Evolutionary conservation across 2,888 invertebrate species (phyloP).

Genomic region (Ophion obscuratus): DNA sequence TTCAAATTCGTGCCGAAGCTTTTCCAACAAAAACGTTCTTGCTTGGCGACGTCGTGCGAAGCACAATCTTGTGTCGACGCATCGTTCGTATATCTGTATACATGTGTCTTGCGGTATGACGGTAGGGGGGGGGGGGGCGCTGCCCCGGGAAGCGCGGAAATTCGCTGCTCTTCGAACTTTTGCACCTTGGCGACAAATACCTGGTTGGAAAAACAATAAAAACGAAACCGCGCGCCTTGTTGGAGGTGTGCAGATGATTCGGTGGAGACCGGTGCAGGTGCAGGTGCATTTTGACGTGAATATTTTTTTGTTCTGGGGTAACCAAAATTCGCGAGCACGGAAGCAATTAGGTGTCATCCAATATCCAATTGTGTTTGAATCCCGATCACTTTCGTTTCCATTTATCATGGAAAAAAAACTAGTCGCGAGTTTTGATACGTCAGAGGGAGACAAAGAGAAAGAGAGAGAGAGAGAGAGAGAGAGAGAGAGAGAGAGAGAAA

Average conservation of each 20-base stretch:
- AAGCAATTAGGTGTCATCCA: neutral
- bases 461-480: too few species aligned
- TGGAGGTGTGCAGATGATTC: slow-evolving; percentile 53
- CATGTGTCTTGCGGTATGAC: neutral
- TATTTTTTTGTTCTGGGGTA: neutral
- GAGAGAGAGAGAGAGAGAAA: too few species aligned
- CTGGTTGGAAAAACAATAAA: slow-evolving; percentile 45
- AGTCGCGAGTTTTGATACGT: too few species aligned
- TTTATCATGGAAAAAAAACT: neutral
- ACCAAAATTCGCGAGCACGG: neutral
- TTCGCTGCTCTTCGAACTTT: slow-evolving; percentile 34
- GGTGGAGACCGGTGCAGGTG: neutral
- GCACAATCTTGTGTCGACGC: slow-evolving; percentile 29
- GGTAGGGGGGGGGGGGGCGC: neutral
- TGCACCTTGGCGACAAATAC: slow-evolving; percentile 34
- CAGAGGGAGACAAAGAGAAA: too few species aligned
- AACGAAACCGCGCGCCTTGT: neutral
- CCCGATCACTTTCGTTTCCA: neutral
- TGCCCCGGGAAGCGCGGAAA: slow-evolving; percentile 31
- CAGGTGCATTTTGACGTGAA: neutral
- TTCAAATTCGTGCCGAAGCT: slow-evolving; percentile 75
- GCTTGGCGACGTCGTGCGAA: slow-evolving; percentile 35
- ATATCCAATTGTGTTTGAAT: neutral
- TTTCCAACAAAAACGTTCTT: slow-evolving; percentile 58
- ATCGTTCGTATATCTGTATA: neutral